Evolutionary conservation across 2,888 invertebrate species (phyloP).

Genomic region (Dysmachus trigonus): DNA sequence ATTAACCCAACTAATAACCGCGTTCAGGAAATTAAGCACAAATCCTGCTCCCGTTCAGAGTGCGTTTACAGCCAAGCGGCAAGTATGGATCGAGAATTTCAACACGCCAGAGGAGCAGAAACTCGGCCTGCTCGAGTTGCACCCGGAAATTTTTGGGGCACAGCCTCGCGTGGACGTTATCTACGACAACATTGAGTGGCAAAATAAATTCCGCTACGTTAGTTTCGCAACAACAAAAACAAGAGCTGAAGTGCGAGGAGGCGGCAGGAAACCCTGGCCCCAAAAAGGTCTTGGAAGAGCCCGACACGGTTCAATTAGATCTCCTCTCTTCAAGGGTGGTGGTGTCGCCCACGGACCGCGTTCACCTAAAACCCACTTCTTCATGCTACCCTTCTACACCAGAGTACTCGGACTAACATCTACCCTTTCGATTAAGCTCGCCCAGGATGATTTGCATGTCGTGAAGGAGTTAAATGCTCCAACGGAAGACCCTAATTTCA

Average conservation of each 20-base stretch:
- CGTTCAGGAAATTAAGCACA: neutral
- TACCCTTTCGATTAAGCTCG: conserved; percentile 88
- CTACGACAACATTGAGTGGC: conserved; percentile 88
- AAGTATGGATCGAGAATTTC: conserved; percentile 88
- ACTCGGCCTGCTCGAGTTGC: conserved; percentile 85
- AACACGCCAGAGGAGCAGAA: conserved; percentile 79
- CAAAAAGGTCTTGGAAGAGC: conserved; percentile 94
- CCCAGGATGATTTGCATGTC: conserved; percentile 94
- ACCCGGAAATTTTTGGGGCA: conserved; percentile 86
- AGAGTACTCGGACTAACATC: conserved; percentile 84
- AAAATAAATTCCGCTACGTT: conserved; percentile 81
- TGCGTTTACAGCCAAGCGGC: conserved; percentile 63
- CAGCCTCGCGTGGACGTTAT: conserved; percentile 88
- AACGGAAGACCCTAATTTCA: conserved; percentile 78
- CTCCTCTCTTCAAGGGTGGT: conserved; percentile 86
- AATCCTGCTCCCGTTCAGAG: neutral
- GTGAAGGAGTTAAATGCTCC: conserved; percentile 89
- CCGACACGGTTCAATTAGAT: conserved; percentile 90
- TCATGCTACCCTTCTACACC: conserved; percentile 85
- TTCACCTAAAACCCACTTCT: conserved; percentile 90
- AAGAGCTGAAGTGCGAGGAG: conserved; percentile 86
- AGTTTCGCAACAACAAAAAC: conserved; percentile 81
- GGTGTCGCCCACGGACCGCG: conserved; percentile 91
- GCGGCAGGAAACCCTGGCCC: conserved; percentile 95
- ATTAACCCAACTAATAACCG: neutral